phyloP scores from a whole-genome alignment of 2,113 vertebrate genomes.

The Grammomys surdaster region DNA sequence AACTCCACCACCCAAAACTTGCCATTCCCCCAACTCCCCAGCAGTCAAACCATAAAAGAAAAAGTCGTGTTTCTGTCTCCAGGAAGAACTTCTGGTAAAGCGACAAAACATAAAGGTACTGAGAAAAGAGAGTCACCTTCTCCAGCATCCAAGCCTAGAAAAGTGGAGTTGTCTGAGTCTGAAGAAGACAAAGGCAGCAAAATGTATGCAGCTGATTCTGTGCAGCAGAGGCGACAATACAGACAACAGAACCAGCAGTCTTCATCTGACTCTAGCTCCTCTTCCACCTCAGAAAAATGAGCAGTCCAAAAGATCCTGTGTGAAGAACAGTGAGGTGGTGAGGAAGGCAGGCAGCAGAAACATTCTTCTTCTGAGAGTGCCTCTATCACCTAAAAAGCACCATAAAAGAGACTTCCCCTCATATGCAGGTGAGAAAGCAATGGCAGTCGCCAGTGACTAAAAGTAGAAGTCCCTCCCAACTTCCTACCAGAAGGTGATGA shows the following conservation, averaged over 20 bases:
- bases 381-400: constrained; percentile 92
- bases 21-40: constrained; percentile 90
- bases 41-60: constrained; percentile 88
- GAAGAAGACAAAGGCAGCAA: constrained; percentile 98
- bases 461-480: no score
- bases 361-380: constrained; percentile 89
- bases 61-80: constrained; percentile 91
- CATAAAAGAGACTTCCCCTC: no score
- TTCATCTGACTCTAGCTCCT: constrained; percentile 97
- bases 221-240: constrained; percentile 87
- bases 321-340: constrained; percentile 91
- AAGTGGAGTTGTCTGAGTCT: constrained; percentile 95
- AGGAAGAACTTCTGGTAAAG: constrained; percentile 88
- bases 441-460: no score
- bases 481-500: constrained; percentile 88
- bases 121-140: constrained; percentile 92
- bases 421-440: no score
- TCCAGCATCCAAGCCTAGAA: constrained; percentile 92
- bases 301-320: constrained; percentile 91
- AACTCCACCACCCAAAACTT: constrained; percentile 90
- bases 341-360: constrained; percentile 92
- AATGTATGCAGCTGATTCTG: constrained; percentile 95
- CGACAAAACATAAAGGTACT: constrained; percentile 91
- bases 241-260: constrained; percentile 84
- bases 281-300: constrained; percentile 97